phyloP scores from a whole-genome alignment of 2,113 vertebrate species.

The Chlorodrepanis virens region DNA sequence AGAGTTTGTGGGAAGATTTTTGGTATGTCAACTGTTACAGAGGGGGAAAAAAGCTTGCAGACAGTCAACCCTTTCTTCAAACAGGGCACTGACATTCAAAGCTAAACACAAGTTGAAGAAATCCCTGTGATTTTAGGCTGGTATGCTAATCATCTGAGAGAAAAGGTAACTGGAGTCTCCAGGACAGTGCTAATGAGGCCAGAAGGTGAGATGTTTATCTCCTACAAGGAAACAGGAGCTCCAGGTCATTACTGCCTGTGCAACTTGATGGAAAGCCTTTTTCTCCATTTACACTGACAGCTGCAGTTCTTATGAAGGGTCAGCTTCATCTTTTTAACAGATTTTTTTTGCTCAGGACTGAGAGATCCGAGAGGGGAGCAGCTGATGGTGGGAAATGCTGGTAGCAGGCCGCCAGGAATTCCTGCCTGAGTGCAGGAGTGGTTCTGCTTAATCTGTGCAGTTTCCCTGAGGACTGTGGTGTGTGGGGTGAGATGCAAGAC shows the following conservation, averaged over 20 bases:
- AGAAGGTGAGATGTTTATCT: not conserved
- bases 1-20: not conserved
- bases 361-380: fast-evolving
- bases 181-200: not conserved
- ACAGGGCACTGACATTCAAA: not conserved
- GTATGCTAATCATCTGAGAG: not conserved
- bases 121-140: not conserved
- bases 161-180: not conserved
- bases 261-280: not conserved
- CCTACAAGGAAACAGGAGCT: not conserved
- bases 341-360: not conserved
- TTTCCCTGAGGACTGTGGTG: not conserved
- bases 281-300: not conserved
- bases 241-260: not conserved
- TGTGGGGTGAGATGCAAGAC: not conserved
- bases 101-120: not conserved
- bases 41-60: not conserved
- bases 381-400: not conserved
- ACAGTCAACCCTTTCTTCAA: not conserved
- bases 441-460: not conserved
- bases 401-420: not conserved
- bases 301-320: not conserved
- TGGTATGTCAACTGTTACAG: not conserved
- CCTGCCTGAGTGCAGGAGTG: not conserved
- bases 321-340: not conserved